Conservation (phyloP, 1,140 invertebrate genomes). For the Aphidius ervi region DNA sequence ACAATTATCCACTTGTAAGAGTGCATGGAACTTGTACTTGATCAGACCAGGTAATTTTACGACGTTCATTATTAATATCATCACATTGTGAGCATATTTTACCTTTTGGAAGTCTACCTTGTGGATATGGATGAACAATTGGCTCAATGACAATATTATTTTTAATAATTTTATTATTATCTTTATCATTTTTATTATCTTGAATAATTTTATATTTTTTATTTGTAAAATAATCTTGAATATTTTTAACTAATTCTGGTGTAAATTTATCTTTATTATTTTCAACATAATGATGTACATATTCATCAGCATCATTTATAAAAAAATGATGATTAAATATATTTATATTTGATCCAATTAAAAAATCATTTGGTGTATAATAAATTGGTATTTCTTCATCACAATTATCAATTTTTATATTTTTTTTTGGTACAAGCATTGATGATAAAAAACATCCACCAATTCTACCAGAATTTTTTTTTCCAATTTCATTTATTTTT, state of each 20-base stretch:
- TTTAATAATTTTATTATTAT: background rate
- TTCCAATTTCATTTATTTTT: constrained; percentile 59
- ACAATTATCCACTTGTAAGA: background rate
- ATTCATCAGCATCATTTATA: constrained; percentile 64
- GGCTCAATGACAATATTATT: background rate
- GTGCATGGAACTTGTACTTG: constrained; percentile 14
- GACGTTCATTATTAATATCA: background rate
- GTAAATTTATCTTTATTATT: constrained; percentile 67
- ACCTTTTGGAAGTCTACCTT: too few relatives aligned
- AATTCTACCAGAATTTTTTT: constrained; percentile 63
- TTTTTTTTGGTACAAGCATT: constrained; percentile 61
- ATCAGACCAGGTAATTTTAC: constrained; percentile 23
- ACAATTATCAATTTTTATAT: constrained; percentile 44
- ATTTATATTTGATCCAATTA: constrained; percentile 61
- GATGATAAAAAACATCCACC: constrained; percentile 69
- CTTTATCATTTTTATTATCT: background rate
- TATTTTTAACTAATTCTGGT: constrained; percentile 58
- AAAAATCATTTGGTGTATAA: constrained; percentile 66
- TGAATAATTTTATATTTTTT: constrained; percentile 2
- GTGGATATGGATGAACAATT: background rate
- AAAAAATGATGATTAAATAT: constrained; percentile 65
- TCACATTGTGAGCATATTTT: background rate
- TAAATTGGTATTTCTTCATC: constrained; percentile 57
- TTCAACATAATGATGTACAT: constrained; percentile 66
- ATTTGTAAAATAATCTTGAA: constrained; percentile 60